phyloP scores from a whole-genome alignment of 2,888 invertebrate genomes.

The Seira sanloemensis region DNA sequence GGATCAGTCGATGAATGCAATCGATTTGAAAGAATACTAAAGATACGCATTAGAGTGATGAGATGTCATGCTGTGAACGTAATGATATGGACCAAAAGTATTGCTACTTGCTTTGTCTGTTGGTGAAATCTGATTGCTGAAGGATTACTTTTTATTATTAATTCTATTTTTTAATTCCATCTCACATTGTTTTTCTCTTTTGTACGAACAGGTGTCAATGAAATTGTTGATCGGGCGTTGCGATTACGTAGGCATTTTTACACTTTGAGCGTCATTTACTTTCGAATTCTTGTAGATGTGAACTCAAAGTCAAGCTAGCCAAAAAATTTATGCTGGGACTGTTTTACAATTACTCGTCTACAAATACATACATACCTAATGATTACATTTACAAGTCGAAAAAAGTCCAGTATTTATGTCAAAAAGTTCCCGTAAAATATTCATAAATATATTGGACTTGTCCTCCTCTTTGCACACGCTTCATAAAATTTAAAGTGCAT shows the following conservation, averaged over 20 bases:
- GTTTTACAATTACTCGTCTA: background rate
- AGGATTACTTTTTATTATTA: slow-evolving; percentile 9
- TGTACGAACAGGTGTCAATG: slow-evolving; percentile 1
- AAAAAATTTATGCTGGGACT: too few relatives aligned
- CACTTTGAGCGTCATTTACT: background rate
- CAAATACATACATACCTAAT: background rate
- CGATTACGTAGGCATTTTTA: background rate
- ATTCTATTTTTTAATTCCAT: slow-evolving; percentile 15
- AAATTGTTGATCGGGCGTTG: slow-evolving; percentile 11
- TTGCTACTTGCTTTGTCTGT: slow-evolving; percentile 14
- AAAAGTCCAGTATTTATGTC: background rate
- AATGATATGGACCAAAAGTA: slow-evolving; percentile 29
- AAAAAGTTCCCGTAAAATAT: background rate
- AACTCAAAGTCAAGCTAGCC: too few relatives aligned
- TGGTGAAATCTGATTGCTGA: slow-evolving; percentile 16
- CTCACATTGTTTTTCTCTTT: slow-evolving; percentile 9
- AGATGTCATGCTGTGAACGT: slow-evolving; percentile 39
- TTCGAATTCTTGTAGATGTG: too few relatives aligned
- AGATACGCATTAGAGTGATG: slow-evolving; percentile 17
- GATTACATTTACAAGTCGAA: background rate
- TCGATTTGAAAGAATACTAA: slow-evolving; percentile 14
- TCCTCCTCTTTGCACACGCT: too few relatives aligned
- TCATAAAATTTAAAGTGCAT: too few relatives aligned
- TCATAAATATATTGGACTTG: too few relatives aligned
- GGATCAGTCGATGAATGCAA: slow-evolving; percentile 25